Evolutionary conservation across 2,888 invertebrate genomes (phyloP).

Genomic region (Orthosia cruda): DNA sequence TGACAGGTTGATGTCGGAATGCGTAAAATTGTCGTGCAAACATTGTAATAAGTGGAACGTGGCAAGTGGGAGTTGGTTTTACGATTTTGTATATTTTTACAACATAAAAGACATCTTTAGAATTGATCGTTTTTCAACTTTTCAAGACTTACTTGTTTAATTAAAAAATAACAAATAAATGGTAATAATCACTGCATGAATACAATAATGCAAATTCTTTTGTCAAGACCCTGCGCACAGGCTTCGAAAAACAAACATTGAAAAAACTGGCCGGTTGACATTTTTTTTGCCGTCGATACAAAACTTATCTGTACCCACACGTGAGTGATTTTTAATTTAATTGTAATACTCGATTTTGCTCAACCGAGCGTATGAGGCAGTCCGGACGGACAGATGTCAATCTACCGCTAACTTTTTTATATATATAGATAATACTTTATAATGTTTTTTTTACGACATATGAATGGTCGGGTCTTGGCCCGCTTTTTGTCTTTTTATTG

Average conservation of each 20-base stretch:
- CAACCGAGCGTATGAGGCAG: conserved; percentile 85
- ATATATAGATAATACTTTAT: conserved; percentile 64
- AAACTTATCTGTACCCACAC: conserved; percentile 79
- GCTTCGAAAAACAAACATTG: conserved; percentile 33
- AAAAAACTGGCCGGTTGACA: conserved; percentile 43
- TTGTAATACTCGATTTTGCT: conserved; percentile 91
- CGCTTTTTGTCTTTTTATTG: conserved; percentile 83
- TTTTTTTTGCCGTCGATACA: conserved; percentile 80
- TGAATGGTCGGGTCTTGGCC: conserved; percentile 75
- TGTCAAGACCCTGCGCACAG: conserved; percentile 10
- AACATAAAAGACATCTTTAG: background rate
- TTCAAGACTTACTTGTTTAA: background rate
- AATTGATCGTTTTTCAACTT: conserved; percentile 4
- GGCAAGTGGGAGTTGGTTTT: conserved; percentile 39
- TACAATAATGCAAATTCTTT: conserved; percentile 26
- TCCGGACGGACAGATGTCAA: conserved; percentile 88
- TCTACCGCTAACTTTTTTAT: conserved; percentile 81
- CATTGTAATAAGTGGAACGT: conserved; percentile 44
- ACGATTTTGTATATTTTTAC: conserved; percentile 28
- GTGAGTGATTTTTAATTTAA: conserved; percentile 91
- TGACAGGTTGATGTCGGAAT: conserved; percentile 64
- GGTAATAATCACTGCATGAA: conserved; percentile 6
- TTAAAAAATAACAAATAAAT: conserved; percentile 8
- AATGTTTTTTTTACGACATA: conserved; percentile 70
- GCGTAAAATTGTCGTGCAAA: conserved; percentile 64